Evolutionary conservation across 2,888 invertebrate genomes (phyloP), one percentile per base, ranked within the genome.

Genomic region (Endomychus coccineus): DNA sequence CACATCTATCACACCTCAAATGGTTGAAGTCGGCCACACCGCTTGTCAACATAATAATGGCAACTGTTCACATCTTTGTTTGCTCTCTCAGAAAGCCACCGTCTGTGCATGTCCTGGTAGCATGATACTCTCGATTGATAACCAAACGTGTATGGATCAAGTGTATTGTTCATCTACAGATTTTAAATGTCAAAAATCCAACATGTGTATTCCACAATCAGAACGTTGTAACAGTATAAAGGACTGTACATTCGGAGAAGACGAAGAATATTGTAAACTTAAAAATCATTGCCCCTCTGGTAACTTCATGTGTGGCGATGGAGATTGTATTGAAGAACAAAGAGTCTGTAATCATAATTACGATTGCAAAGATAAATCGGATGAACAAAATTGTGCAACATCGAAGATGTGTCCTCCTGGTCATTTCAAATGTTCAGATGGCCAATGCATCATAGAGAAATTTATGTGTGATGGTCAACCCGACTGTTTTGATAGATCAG

Each of bases 11-110:
- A 61, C 65, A 27, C 68, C 68, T 0, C 60, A 63, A 21, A 43
- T 28, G 10, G 4, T n/a, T 21, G 40, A 22, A 49, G 54, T 30
- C 4, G 36, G 54, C 36, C 48, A 54, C 33, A 81, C 80, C 60
- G 70, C 71, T 0, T 87, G 87, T 51, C 68, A 69, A 16, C 50
- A 51, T 5, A 65, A 66, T 16, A 77, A 77, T 42, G 78, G 77
- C 22, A 75, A 75, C 1, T 89, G 89, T 52, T 78, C 81, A 2
- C 81, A 86, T 56, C 62, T 87, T 6, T 89, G 89, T 54, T 71
- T 84, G 2, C 71, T 77, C 37, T 56, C 62, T 5, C 48, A 47
- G 3, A 57, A 55, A 34, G 22, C 45, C 1, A 36, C 49, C 51
- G 52, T 61, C 2, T 77, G 77, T 47, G 64, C 67, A 2, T 91